Conservation (phyloP, 64 coral and sea anemone genomes). For the Anthopleura sola region DNA sequence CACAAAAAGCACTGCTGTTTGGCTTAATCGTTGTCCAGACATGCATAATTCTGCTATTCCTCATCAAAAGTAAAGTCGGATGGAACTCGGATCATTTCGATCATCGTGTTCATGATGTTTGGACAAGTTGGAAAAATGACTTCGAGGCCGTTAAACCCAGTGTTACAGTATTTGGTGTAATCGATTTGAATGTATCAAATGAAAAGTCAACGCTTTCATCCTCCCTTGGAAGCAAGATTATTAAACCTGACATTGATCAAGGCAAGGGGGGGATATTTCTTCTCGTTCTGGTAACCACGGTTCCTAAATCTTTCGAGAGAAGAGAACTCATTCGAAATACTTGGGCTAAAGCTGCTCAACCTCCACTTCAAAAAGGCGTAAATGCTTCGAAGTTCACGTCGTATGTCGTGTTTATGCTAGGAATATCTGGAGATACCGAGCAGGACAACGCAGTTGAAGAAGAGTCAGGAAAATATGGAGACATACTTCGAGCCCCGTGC, state of each 20-base stretch:
- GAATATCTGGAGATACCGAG: neutral
- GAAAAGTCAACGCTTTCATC: neutral
- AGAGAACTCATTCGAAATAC: conserved; percentile 13
- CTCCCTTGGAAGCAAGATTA: neutral
- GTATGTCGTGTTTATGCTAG: conserved; percentile 14
- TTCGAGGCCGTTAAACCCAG: neutral
- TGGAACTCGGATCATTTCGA: neutral
- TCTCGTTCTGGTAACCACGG: neutral
- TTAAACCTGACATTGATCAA: neutral
- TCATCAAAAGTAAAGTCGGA: neutral
- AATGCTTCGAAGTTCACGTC: neutral
- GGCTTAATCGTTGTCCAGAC: neutral
- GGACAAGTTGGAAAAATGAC: conserved; percentile 8
- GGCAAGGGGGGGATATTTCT: neutral
- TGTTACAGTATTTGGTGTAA: neutral
- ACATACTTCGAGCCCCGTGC: neutral
- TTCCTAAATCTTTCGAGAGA: neutral
- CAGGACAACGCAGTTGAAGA: neutral
- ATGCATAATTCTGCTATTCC: neutral
- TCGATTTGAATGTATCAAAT: neutral
- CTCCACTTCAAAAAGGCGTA: neutral
- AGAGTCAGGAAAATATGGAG: neutral
- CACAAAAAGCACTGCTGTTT: neutral
- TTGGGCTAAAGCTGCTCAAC: neutral
- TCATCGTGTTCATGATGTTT: neutral